Evolutionary conservation across 1,140 invertebrate species (phyloP).

Genomic region (Frieseomelitta varia): DNA sequence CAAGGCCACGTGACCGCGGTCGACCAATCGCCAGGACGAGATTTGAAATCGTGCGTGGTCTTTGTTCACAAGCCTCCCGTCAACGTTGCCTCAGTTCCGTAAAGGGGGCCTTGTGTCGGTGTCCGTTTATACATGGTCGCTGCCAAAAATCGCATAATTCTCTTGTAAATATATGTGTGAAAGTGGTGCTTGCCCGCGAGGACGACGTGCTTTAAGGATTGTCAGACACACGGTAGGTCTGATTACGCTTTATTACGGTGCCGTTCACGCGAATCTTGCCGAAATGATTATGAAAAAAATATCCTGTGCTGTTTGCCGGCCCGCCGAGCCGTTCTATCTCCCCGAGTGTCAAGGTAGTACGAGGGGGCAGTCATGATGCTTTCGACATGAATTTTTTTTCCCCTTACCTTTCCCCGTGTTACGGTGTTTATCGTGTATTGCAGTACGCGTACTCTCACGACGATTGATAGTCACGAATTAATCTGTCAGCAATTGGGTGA

Average conservation of each 20-base stretch:
- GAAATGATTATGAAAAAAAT: conserved; percentile 24
- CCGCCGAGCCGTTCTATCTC: conserved; percentile 40
- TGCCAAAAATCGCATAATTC: conserved; percentile 69
- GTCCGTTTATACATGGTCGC: conserved; percentile 76
- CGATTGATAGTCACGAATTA: not conserved
- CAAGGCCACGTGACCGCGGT: conserved; percentile 72
- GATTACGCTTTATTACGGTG: conserved; percentile 20
- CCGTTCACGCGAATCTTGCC: conserved; percentile 3
- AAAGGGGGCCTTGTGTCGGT: conserved; percentile 81
- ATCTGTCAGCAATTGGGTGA: not conserved
- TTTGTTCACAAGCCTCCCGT: conserved; percentile 79
- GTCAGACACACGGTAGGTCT: conserved; percentile 72
- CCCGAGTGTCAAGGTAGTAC: conserved; percentile 44
- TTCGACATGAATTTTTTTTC: conserved; percentile 15
- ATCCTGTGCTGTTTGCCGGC: conserved; percentile 20
- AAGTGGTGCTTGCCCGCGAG: conserved; percentile 63
- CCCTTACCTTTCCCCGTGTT: not conserved
- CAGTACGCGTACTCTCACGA: not conserved
- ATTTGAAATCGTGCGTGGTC: conserved; percentile 82
- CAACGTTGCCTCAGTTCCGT: conserved; percentile 81
- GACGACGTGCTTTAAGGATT: conserved; percentile 65
- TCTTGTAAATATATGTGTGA: conserved; percentile 76
- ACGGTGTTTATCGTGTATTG: not conserved
- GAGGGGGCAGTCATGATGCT: conserved; percentile 12
- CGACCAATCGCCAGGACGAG: conserved; percentile 71